Base-by-base conservation (phyloP, 2,113 vertebrate species). In the Pavo muticus region DNA sequence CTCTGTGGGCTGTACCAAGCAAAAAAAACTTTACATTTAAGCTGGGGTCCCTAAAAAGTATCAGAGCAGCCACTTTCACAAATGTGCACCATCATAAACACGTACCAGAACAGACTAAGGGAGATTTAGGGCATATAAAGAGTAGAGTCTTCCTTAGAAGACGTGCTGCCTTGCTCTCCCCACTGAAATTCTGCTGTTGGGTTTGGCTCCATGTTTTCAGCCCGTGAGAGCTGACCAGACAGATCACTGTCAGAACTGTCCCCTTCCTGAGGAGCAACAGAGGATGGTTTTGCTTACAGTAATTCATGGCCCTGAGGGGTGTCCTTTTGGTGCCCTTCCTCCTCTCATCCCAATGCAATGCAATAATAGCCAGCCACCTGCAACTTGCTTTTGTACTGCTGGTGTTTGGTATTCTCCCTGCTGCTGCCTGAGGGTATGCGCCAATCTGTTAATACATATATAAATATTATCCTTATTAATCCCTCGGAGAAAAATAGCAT, bases 381-480 rank as follows among this genome's bases (percentile, higher is more conserved):
- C 76, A 35, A 42, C 35, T 44, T 16, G 48, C 29, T 84, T 78
- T 59, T 76, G 45, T 52, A n/a, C 57, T 47, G 45, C 69, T 77
- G 84, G 0, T 39, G 18, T 29, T 56, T 67, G 37, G 37, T 2
- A 2, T 14, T 57, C 60, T 35, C 30, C 39, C 60, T 19, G 11
- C 70, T 7, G 0, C 23, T 59, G 78, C 87, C 65, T 20, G 9
- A 30, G 79, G 85, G 76, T 37, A n/a, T 9, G 50, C 73, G 19
- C 65, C 65, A 13, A 24, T 67, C 80, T 74, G 61, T 65, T 79
- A 44, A 94, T 70, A 72, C 9, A 1, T 80, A 42, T 40, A 61
- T 73, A 63, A 95, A 95, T 90, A 92, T 95, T 91, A 92, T 93
- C 77, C 69, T 84, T 86, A 79, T 76, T 93, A 96, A 95, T 93